Evolutionary conservation across 2,113 vertebrate species (phyloP), one percentile per base, ranked within the genome.

Genomic region (Hyaena hyaena): DNA sequence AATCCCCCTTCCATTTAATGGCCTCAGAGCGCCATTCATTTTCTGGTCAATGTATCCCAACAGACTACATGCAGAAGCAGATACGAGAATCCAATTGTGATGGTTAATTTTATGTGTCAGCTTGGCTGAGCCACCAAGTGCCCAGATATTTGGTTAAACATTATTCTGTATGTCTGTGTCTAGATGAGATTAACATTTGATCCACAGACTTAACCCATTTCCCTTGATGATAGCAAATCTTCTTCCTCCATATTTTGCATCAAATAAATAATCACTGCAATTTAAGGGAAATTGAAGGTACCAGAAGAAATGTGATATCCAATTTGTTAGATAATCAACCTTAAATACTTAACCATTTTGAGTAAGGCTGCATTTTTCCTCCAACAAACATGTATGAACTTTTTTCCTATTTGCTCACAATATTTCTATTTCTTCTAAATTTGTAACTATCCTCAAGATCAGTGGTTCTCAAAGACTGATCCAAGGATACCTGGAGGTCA

Each of bases 381-480:
- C 69, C 55, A 80, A 93, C 10, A 80, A 79, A 69, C 24, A 68
- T 48, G 55, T 24, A 55, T 21, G 39, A 84, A 3, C 6, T 48
- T 80, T 82, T 92, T 65, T 31, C 69, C 68, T 48, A 89, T 58
- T 5, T 66, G 53, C 24, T 85, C 90, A 39, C 16, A 63, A 90
- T 45, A 39, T 48, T 89, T 73, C 31, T 8, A 80, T 58, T 84
- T 91, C 87, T 87, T 74, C 35, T 87, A 92, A 94, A 48, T 88
- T 83, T 88, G 87, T 76, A 45, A 93, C 28, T 85, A 86, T 39
- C 65, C 87, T 74, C 65, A 74, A 94, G 24, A 90, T 45, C n/a
- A 90, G 35, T 82, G 63, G 24, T 66, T 86, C 65, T 66, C 43
- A 86, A 96, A 87, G 48, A 28, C 11, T 88, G 63, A 17, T 39